These are phyloP conservation scores for Nephila pilipes DNA, from an alignment of 1,140 invertebrate genomes.

Conservation along the genomic window DNA sequence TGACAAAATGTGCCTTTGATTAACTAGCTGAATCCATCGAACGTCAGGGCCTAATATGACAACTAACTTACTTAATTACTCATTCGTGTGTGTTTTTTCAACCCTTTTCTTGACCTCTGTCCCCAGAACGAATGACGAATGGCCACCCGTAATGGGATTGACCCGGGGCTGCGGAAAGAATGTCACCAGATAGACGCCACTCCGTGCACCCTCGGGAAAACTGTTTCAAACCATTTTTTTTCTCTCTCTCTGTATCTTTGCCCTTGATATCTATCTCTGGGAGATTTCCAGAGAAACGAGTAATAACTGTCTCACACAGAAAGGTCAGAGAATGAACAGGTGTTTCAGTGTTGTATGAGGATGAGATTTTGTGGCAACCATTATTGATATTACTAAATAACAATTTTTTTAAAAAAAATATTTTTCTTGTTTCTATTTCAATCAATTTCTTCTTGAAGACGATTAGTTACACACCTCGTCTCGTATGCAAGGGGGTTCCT, in stretches of 20 bases:
- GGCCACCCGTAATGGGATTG: not conserved
- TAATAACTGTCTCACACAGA: not conserved
- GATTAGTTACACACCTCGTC: too few species aligned
- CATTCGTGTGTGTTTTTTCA: not conserved
- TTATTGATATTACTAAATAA: too few species aligned
- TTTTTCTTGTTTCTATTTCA: too few species aligned
- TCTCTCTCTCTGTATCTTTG: not conserved
- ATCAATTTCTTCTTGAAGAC: too few species aligned
- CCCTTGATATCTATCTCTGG: not conserved
- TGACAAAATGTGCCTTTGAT: too few species aligned
- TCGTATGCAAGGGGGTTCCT: too few species aligned
- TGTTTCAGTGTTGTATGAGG: too few species aligned
- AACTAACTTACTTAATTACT: not conserved
- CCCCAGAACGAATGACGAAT: not conserved
- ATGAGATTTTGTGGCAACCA: too few species aligned
- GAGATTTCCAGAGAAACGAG: not conserved
- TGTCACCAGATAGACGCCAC: conserved; percentile 37
- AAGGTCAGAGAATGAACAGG: too few species aligned
- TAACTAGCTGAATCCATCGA: too few species aligned
- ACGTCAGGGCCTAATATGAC: too few species aligned
- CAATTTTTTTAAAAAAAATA: too few species aligned
- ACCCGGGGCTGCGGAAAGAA: conserved; percentile 18
- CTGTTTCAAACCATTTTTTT: not conserved
- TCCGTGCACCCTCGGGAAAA: not conserved
- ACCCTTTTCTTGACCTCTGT: conserved; percentile 1